Conservation (phyloP, 2,113 vertebrate genomes). For the Erpornis zantholeuca region DNA sequence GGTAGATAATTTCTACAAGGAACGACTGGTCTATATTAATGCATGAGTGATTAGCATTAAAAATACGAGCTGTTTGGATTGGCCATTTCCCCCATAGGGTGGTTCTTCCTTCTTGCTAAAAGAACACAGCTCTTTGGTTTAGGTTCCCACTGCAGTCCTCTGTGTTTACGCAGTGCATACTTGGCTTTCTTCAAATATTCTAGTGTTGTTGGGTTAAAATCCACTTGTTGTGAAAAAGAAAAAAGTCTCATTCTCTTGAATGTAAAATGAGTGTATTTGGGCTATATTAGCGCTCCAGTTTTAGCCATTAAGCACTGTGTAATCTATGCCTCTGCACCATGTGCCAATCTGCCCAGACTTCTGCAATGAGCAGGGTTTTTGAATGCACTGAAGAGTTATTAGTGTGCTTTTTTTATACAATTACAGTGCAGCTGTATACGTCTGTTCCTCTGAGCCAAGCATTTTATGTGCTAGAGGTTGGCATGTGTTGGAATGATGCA, state of each 20-base stretch:
- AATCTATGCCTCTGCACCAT: background rate
- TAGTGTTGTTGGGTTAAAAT: background rate
- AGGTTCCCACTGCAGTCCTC: background rate
- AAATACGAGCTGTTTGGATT: background rate
- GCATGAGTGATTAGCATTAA: background rate
- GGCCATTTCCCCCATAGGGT: background rate
- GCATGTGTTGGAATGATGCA: conserved; percentile 54
- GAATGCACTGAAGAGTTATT: conserved; percentile 38
- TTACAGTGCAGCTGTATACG: conserved; percentile 67
- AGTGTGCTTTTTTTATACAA: conserved; percentile 40
- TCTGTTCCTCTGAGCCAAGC: conserved; percentile 50
- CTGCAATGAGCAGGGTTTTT: conserved; percentile 18
- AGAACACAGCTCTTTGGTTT: background rate
- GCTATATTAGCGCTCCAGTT: background rate
- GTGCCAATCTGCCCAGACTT: conserved; percentile 37
- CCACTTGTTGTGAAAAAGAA: background rate
- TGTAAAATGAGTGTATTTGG: background rate
- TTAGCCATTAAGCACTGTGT: background rate
- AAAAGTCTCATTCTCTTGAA: background rate
- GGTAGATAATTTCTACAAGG: background rate
- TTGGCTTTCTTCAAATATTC: conserved; percentile 1
- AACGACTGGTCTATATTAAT: background rate
- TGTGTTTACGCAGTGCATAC: background rate
- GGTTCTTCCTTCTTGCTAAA: background rate
- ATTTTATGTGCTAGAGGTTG: conserved; percentile 56